Evolutionary conservation across 2,797 vertebrate genomes (phyloP).

Genomic region (Thripadectes ignobilis): DNA sequence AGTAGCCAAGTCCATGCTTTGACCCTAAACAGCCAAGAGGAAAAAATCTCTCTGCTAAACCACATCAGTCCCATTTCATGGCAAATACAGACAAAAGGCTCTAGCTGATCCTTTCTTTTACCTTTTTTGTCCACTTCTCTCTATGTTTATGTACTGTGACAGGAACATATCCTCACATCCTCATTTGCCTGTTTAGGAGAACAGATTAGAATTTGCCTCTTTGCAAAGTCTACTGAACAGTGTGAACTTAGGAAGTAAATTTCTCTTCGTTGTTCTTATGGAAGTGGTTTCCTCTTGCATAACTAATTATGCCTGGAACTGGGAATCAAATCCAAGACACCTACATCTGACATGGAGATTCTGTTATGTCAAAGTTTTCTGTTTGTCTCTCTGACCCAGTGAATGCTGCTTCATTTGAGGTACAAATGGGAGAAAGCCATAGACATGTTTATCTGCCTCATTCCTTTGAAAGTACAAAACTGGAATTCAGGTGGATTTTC

Average conservation of each 20-base stretch:
- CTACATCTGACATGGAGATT: background rate
- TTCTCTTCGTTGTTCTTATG: background rate
- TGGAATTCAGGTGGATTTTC: background rate
- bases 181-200: background rate
- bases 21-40: background rate
- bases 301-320: background rate
- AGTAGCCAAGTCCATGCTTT: background rate
- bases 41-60: background rate
- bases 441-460: background rate
- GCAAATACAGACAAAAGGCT: background rate
- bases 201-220: background rate
- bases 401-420: background rate
- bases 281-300: background rate
- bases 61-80: fast-evolving
- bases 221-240: background rate
- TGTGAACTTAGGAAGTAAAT: background rate
- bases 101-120: background rate
- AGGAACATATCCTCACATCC: background rate
- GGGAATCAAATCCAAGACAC: background rate
- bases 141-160: background rate
- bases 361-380: background rate
- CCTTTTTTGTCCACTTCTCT: background rate
- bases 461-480: background rate
- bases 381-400: background rate
- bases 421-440: background rate